Evolutionary conservation across 2,113 vertebrate genomes (phyloP).

Genomic region (Gasterosteus aculeatus): DNA sequence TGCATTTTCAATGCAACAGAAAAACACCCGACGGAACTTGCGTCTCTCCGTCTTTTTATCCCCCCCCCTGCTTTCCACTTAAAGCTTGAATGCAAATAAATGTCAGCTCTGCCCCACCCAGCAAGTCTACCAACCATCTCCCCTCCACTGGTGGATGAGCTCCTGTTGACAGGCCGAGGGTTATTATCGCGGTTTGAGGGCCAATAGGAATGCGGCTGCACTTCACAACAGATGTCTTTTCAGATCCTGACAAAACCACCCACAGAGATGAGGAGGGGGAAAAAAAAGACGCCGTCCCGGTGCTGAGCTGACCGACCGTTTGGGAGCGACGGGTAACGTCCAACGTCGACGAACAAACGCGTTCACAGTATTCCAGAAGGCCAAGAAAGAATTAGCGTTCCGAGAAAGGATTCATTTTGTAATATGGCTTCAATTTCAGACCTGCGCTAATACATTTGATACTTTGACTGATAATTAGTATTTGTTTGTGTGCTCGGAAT

Average conservation of each 20-base stretch:
- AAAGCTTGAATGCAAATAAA: conserved; percentile 39
- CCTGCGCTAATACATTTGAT: not conserved
- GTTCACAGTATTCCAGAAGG: not conserved
- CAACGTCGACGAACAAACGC: not conserved
- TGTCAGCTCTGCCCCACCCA: conserved; percentile 52
- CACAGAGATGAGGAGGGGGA: conserved; percentile 55
- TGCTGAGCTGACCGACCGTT: conserved; percentile 37
- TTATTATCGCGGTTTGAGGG: conserved; percentile 71
- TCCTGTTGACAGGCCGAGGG: conserved; percentile 70
- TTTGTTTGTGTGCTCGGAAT: not conserved
- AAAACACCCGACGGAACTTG: conserved; percentile 3
- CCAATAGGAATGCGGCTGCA: conserved; percentile 65
- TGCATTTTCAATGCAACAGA: not conserved
- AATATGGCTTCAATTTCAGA: not conserved
- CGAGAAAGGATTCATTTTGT: not conserved
- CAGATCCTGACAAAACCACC: conserved; percentile 62
- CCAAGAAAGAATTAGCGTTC: not conserved
- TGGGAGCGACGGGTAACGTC: not conserved
- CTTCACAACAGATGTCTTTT: conserved; percentile 65
- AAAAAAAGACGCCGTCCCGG: conserved; percentile 10
- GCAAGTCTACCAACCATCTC: conserved; percentile 41
- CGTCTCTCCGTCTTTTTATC: conserved; percentile 28
- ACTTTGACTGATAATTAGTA: not conserved
- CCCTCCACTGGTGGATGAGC: conserved; percentile 60
- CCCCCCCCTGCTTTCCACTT: conserved; percentile 39